Base-by-base conservation (phyloP, 2,888 invertebrate species). In the Arenicola marina region DNA sequence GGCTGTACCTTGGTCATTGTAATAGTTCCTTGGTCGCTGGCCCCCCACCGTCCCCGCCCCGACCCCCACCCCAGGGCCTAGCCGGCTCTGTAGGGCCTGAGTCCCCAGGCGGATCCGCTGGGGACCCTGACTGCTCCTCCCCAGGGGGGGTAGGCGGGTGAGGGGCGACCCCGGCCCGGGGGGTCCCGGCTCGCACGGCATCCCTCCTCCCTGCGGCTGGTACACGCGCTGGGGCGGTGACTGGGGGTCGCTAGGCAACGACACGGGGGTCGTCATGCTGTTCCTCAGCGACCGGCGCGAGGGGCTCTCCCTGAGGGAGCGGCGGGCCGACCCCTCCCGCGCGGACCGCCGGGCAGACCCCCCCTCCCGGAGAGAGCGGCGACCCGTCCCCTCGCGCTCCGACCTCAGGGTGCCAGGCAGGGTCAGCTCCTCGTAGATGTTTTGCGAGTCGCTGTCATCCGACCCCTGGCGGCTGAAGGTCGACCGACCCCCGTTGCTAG, bases 321-420 rank as follows among this genome's bases (percentile, higher is more conserved):
- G n/a, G n/a, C n/a, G n/a, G n/a, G n/a, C n/a, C n/a, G n/a, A n/a
- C n/a, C n/a, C n/a, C n/a, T n/a, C n/a, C n/a, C n/a, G n/a, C n/a
- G n/a, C n/a, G n/a, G n/a, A n/a, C n/a, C n/a, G n/a, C n/a, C n/a
- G n/a, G n/a, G n/a, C n/a, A n/a, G n/a, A n/a, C n/a, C n/a, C n/a
- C n/a, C n/a, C n/a, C n/a, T n/a, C n/a, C n/a, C n/a, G n/a, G n/a
- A n/a, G n/a, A n/a, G n/a, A n/a, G n/a, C n/a, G n/a, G n/a, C n/a
- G n/a, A n/a, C n/a, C n/a, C n/a, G n/a, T n/a, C n/a, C n/a, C n/a
- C n/a, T n/a, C n/a, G 11, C 26, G 15, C 18, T 11, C 24, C 7
- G 48, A 24, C 48, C 48, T 11, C 48, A 48, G 48, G 15, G 48
- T 48, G n/a, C n/a, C n/a, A n/a, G 48, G 48, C 48, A 48, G 18